Evolutionary conservation across 2,113 vertebrate species (phyloP), one percentile per base, ranked within the genome.

Genomic region (Callionymus lyra): DNA sequence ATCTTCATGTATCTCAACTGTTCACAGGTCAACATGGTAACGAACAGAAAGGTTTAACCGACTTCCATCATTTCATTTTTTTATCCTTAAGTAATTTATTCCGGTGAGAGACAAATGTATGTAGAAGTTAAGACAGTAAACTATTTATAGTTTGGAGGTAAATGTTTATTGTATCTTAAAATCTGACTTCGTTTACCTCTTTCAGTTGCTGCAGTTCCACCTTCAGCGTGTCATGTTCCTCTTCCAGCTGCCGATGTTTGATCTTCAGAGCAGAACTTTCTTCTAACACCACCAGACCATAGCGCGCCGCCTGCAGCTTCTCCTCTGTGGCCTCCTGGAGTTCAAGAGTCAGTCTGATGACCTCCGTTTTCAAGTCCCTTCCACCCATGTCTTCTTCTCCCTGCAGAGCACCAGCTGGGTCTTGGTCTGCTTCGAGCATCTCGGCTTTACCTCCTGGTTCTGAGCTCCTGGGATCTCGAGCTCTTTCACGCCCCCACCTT

Each of bases 271-370:
- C 74, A 1, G 82, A 60, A 31, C 86, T 89, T 67, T 91, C 87
- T 65, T 91, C 89, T 53, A 91, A 61, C 35, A 91, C 86, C 1
- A 76, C 89, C 56, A 91, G 80, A 12, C 89, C 89, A 6, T 89
- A 91, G 14, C 86, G 82, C 0, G 89, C 89, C 0, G 89, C 89
- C 67, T 89, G 89, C 2, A 86, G 79, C 65, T 90, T 90, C 68
- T 90, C 85, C 57, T 85, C 86, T 0, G 83, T 89, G 40, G 88
- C 86, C 74, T 90, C 85, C 53, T 87, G 85, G 16, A 91, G 84
- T 69, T 91, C 88, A 10, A 84, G 69, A 2, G 74, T 76, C 50
- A 91, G 67, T n/a, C 88, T 76, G 6, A 80, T 51, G 59, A 90
- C 70, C 64, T 90, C 87, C 0, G 78, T 54, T 15, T 70, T 80